A percentile compares a stretch with the other conserved stretches of the same genome.
phyloP scores from a whole-genome alignment of 2,888 invertebrate species.

The Apodemia mormo region DNA sequence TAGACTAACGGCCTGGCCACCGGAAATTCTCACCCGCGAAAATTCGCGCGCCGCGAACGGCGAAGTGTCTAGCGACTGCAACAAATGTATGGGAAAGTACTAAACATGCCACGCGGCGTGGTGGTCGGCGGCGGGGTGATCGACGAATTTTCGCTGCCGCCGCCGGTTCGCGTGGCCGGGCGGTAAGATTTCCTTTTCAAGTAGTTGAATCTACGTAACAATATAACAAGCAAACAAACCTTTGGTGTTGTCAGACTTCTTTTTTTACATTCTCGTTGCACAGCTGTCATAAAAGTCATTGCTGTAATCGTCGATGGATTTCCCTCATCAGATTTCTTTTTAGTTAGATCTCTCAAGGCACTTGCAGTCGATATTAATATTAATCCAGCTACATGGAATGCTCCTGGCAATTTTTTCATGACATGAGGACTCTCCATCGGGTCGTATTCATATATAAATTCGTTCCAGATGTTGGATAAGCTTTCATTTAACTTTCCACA shows the following conservation, averaged over 20 bases:
- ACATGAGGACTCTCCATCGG: slow-evolving; percentile 87
- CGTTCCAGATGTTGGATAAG: slow-evolving; percentile 89
- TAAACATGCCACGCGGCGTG: too few relatives aligned
- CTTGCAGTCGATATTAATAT: slow-evolving; percentile 84
- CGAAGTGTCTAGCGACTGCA: too few relatives aligned
- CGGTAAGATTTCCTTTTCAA: background rate
- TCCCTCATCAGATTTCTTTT: slow-evolving; percentile 62
- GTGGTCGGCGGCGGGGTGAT: too few relatives aligned
- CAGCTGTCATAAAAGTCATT: slow-evolving; percentile 63
- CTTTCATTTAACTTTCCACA: slow-evolving; percentile 85
- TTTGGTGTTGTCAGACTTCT: slow-evolving; percentile 66
- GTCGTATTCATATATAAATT: slow-evolving; percentile 89
- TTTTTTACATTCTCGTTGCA: slow-evolving; percentile 65
- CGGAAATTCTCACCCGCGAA: too few relatives aligned
- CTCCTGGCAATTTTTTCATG: slow-evolving; percentile 81
- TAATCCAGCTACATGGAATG: slow-evolving; percentile 83
- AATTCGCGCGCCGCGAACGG: too few relatives aligned
- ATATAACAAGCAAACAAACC: slow-evolving; percentile 43
- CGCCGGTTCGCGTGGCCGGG: background rate
- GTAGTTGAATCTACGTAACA: background rate
- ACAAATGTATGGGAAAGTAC: too few relatives aligned
- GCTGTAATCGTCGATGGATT: slow-evolving; percentile 67
- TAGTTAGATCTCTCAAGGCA: slow-evolving; percentile 83
- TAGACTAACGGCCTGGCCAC: too few relatives aligned
- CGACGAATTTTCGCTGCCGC: too few relatives aligned